Percentiles rank a stretch among this genome's conserved stretches.
These are phyloP conservation scores for Baccha elongata DNA, from an alignment of 2,888 invertebrate species.

Conservation along the genomic window DNA sequence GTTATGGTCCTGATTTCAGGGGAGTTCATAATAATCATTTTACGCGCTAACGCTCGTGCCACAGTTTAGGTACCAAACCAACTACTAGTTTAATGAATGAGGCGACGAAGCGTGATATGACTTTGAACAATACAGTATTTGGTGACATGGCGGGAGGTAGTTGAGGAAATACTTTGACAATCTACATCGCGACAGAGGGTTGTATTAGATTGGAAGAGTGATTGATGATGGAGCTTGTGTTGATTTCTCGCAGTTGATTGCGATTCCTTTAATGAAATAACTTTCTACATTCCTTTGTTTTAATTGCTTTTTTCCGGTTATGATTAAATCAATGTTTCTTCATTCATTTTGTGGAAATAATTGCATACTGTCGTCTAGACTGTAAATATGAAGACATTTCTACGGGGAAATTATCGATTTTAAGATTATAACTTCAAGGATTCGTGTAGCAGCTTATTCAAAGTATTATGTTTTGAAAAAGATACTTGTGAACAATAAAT, in stretches of 20 bases:
- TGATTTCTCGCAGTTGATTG: slow-evolving; percentile 37
- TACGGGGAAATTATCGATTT: too few relatives aligned
- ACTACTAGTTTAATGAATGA: slow-evolving; percentile 56
- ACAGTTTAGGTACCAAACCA: slow-evolving; percentile 18
- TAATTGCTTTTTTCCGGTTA: neutral
- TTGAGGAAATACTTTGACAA: neutral
- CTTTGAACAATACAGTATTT: slow-evolving; percentile 34
- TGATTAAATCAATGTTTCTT: neutral
- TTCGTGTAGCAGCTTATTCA: too few relatives aligned
- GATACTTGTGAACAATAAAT: too few relatives aligned
- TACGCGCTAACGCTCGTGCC: slow-evolving; percentile 61
- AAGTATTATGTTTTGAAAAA: too few relatives aligned
- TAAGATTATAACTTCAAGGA: too few relatives aligned
- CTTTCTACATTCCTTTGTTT: slow-evolving; percentile 57
- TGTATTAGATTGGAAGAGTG: too few relatives aligned
- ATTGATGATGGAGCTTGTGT: neutral
- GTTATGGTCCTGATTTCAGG: slow-evolving; percentile 61
- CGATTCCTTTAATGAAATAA: slow-evolving; percentile 65
- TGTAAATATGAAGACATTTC: too few relatives aligned
- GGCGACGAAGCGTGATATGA: slow-evolving; percentile 70
- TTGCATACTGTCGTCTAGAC: too few relatives aligned
- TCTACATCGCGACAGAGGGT: neutral
- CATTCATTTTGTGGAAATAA: neutral
- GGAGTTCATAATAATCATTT: slow-evolving; percentile 61
- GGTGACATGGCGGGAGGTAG: neutral